Evolutionary conservation across 2,888 invertebrate species (phyloP).

Genomic region (Troglohyphantes excavatus): DNA sequence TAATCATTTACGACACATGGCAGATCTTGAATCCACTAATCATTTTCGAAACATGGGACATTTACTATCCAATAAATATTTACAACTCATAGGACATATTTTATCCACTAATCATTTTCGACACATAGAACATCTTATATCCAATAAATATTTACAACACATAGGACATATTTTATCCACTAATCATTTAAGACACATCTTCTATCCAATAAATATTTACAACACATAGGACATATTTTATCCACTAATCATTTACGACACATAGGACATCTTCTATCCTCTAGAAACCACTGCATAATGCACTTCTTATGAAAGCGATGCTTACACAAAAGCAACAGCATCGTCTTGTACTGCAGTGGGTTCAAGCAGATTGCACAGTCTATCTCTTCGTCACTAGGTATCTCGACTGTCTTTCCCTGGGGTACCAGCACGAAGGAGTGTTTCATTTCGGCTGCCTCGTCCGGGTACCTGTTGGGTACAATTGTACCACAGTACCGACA

Average conservation of each 20-base stretch:
- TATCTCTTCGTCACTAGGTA: neutral
- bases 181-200: conserved; percentile 15
- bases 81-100: too few species aligned
- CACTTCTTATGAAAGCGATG: conserved; percentile 53
- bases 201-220: too few species aligned
- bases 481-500: conserved; percentile 16
- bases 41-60: too few species aligned
- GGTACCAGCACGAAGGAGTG: neutral
- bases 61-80: too few species aligned
- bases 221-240: too few species aligned
- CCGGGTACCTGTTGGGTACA: neutral
- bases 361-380: conserved; percentile 41
- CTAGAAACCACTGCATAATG: conserved; percentile 33
- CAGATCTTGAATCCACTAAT: too few species aligned
- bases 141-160: too few species aligned
- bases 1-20: conserved; percentile 25
- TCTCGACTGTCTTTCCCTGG: conserved; percentile 4
- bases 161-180: too few species aligned
- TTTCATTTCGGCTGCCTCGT: neutral
- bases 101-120: conserved; percentile 10
- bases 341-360: conserved; percentile 12
- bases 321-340: conserved; percentile 25
- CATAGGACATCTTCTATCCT: conserved; percentile 15
- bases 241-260: conserved; percentile 14
- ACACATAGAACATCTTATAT: too few species aligned